Evolutionary conservation across 2,888 invertebrate species (phyloP), one percentile per base, ranked within the genome.

Genomic region (Linnaemya vulpina): DNA sequence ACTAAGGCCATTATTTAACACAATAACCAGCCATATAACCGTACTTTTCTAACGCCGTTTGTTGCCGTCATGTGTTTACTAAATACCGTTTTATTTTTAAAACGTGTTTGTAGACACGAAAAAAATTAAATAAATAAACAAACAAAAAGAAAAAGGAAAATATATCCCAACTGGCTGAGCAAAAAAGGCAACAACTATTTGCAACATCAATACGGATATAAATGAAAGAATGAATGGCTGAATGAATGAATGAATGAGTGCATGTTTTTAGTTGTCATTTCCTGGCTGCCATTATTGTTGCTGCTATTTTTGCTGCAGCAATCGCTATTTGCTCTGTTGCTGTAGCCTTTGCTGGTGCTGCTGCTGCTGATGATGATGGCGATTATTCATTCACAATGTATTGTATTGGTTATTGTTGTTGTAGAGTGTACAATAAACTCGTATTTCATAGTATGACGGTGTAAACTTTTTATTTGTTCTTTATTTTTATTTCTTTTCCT

Each of bases 301-400:
- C 1, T 71, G 51, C 51, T n/a, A 53, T 43, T 70, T 51, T 63
- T 38, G 15, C 5, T 20, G 53, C n/a, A 43, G 13, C 38, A 25
- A 7, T 30, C 25, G n/a, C 25, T 60, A 38, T 38, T 63, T 20
- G 20, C 30, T 20, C 51, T 17, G 53, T 20, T 51, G 30, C 0
- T 40, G 40, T n/a, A 17, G 30, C n/a, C 40, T 17, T 13, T 65
- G 40, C 0, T 51, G 30, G 22, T 40, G 20, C 40, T 53, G 10
- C 20, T 49, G 46, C 40, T 63, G 65, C 0, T 58, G 58, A 20
- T 65, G 58, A 55, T 49, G 49, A 22, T 51, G 58, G 38, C 46
- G 60, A 74, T 73, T 83, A 65, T 83, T 83, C 71, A 67, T 67
- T 80, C 35, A 60, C 51, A 38, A 51, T 60, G 76, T 25, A 51